phyloP scores from a whole-genome alignment of 2,797 vertebrate genomes.

The Falco rusticolus region DNA sequence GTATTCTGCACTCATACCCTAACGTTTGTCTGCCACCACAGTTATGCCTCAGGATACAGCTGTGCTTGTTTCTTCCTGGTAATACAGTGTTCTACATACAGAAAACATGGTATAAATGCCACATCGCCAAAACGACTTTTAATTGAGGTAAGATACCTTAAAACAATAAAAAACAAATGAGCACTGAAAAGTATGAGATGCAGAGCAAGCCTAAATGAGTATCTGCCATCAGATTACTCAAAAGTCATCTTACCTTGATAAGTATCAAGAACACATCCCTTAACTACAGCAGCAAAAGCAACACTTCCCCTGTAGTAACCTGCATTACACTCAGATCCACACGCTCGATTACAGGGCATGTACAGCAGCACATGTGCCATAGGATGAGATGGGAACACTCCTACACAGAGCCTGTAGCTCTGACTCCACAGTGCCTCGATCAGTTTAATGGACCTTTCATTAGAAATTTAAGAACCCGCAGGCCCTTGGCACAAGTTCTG shows the following conservation, averaged over 20 bases:
- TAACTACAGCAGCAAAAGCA: background rate
- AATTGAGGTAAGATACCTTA: too few relatives aligned
- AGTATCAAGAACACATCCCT: background rate
- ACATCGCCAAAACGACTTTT: background rate
- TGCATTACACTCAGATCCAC: rapidly evolving
- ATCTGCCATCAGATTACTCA: background rate
- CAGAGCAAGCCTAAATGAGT: background rate
- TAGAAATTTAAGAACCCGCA: background rate
- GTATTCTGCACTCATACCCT: background rate
- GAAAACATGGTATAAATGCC: rapidly evolving
- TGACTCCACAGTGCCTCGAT: rapidly evolving
- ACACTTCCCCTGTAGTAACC: rapidly evolving
- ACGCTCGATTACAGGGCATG: rapidly evolving
- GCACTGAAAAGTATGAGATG: background rate
- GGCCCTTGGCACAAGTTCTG: background rate
- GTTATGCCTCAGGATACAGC: background rate
- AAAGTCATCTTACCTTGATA: background rate
- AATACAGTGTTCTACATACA: rapidly evolving
- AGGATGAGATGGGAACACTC: rapidly evolving
- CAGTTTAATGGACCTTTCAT: background rate
- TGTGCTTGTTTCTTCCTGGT: background rate
- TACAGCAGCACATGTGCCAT: background rate
- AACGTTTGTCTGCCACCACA: background rate
- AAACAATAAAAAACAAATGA: background rate
- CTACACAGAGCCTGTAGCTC: background rate